These are phyloP conservation scores for Sinonovacula constricta DNA, from an alignment of 1,140 invertebrate genomes.

Conservation along the genomic window DNA sequence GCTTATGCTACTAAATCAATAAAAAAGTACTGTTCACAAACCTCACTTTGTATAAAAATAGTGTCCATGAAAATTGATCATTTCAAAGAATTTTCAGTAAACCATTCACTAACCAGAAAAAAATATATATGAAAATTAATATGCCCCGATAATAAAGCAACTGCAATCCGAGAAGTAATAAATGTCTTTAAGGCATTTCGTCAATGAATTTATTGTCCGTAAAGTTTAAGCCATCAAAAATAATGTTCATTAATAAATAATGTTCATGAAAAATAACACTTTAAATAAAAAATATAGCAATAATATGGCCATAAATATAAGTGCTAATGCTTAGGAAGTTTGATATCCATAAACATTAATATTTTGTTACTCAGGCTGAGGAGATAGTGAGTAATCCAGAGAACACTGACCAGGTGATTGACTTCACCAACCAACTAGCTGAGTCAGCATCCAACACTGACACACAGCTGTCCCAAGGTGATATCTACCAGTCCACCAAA, in stretches of 20 bases:
- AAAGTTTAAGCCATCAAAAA: background rate
- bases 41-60: too few relatives aligned
- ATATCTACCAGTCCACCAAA: slow-evolving; percentile 37
- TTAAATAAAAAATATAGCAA: background rate
- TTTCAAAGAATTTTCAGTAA: too few relatives aligned
- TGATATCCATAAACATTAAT: background rate
- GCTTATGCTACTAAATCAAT: too few relatives aligned
- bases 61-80: too few relatives aligned
- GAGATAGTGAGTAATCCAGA: background rate
- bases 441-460: background rate
- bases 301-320: background rate
- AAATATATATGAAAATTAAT: too few relatives aligned
- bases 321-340: background rate
- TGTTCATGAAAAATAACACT: background rate
- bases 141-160: too few relatives aligned
- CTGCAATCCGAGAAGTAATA: too few relatives aligned
- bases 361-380: background rate
- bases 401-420: slow-evolving; percentile 16
- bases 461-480: slow-evolving; percentile 26
- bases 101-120: too few relatives aligned
- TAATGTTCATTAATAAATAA: background rate
- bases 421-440: slow-evolving; percentile 28
- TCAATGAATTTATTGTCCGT: too few relatives aligned
- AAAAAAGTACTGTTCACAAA: too few relatives aligned
- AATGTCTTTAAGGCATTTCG: too few relatives aligned